Conservation (phyloP, 2,888 invertebrate species). For the Brachyopa scutellaris region DNA sequence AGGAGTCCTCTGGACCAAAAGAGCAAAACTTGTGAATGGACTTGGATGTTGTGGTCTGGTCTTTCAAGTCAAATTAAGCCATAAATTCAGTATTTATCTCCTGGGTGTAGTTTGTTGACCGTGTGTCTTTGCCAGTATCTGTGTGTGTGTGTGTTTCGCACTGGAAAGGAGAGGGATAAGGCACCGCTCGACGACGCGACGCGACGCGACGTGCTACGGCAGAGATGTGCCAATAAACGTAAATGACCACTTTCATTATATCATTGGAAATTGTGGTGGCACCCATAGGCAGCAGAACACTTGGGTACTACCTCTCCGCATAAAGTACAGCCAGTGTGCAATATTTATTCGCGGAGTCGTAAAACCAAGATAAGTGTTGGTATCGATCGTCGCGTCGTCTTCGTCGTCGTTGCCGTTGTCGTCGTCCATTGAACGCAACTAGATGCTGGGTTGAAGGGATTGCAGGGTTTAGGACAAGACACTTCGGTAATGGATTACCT, state of each 20-base stretch:
- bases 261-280: constrained; percentile 69
- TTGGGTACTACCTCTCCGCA: neutral
- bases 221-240: constrained; percentile 70
- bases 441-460: too few relatives aligned
- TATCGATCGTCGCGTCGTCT: constrained; percentile 48
- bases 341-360: constrained; percentile 60
- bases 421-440: too few relatives aligned
- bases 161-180: constrained; percentile 52
- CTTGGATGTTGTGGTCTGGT: constrained; percentile 73
- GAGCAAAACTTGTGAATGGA: constrained; percentile 71
- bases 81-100: constrained; percentile 82
- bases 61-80: constrained; percentile 81
- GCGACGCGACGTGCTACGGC: neutral
- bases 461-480: neutral
- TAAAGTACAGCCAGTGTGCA: constrained; percentile 25
- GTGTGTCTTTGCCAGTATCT: constrained; percentile 54
- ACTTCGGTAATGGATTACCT: constrained; percentile 57
- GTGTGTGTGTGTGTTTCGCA: constrained; percentile 22
- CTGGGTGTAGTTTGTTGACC: constrained; percentile 80
- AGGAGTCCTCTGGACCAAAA: constrained; percentile 32
- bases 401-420: neutral
- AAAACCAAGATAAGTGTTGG: constrained; percentile 59
- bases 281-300: constrained; percentile 36
- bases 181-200: constrained; percentile 6
- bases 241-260: constrained; percentile 72